phyloP scores from a whole-genome alignment of 2,113 vertebrate species.

The Castor canadensis region DNA sequence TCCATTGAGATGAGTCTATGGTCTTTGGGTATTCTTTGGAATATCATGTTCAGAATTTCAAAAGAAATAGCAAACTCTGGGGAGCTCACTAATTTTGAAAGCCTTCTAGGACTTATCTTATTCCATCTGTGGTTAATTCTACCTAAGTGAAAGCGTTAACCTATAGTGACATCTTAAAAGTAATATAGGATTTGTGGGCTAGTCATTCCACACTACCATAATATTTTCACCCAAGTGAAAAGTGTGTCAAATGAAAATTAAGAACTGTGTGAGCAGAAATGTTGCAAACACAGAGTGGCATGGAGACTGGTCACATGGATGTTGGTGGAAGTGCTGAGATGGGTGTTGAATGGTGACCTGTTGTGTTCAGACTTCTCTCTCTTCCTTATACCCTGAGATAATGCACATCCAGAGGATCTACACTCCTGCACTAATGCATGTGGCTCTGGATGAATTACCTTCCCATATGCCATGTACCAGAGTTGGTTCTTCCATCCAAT shows the following conservation, averaged over 20 bases:
- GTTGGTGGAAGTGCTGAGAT: background rate
- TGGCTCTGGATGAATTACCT: background rate
- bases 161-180: background rate
- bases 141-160: background rate
- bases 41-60: slow-evolving; percentile 53
- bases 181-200: background rate
- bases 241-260: background rate
- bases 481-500: background rate
- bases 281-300: background rate
- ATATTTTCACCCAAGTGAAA: background rate
- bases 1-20: slow-evolving; percentile 66
- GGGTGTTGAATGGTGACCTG: background rate
- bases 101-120: background rate
- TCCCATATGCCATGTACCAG: background rate
- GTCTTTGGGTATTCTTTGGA: slow-evolving; percentile 41
- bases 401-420: background rate
- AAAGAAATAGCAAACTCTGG: slow-evolving; percentile 34
- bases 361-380: background rate
- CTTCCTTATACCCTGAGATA: background rate
- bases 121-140: slow-evolving; percentile 5
- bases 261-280: background rate
- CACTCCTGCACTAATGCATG: background rate
- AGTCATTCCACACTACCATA: background rate
- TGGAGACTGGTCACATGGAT: background rate
- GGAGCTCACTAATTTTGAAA: background rate